These are phyloP conservation scores for Calameuta idolon DNA, from an alignment of 2,888 invertebrate species.

Conservation along the genomic window DNA sequence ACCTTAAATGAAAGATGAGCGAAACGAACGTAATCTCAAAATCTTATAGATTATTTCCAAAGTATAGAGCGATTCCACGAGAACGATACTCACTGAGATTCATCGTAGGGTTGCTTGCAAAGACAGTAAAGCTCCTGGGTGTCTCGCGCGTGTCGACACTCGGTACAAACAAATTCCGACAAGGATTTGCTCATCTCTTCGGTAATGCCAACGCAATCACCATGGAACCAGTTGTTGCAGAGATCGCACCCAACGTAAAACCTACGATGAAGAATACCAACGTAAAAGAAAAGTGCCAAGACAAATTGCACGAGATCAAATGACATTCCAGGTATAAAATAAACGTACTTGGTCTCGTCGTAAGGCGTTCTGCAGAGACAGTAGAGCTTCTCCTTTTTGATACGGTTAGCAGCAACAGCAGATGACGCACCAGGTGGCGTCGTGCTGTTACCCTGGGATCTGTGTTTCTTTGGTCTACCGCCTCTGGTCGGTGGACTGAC, in stretches of 20 bases:
- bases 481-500: constrained; percentile 58
- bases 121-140: constrained; percentile 95
- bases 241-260: constrained; percentile 98
- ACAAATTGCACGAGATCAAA: not conserved
- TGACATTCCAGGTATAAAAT: not conserved
- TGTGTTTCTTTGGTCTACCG: constrained; percentile 63
- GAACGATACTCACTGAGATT: constrained; percentile 83
- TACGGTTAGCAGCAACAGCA: constrained; percentile 49
- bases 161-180: constrained; percentile 89
- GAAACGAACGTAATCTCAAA: constrained; percentile 13
- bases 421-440: constrained; percentile 53
- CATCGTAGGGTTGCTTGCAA: constrained; percentile 96
- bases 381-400: constrained; percentile 84
- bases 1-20: constrained; percentile 71
- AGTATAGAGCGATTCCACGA: not conserved
- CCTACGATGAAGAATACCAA: constrained; percentile 66
- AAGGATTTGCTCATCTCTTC: constrained; percentile 91
- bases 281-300: not conserved
- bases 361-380: constrained; percentile 95
- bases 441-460: constrained; percentile 53
- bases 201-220: constrained; percentile 93
- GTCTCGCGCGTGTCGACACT: constrained; percentile 87
- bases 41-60: not conserved
- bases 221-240: constrained; percentile 99
- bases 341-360: constrained; percentile 88